Conservation (phyloP, 2,888 invertebrate species). For the Rhamnusium bicolor region DNA sequence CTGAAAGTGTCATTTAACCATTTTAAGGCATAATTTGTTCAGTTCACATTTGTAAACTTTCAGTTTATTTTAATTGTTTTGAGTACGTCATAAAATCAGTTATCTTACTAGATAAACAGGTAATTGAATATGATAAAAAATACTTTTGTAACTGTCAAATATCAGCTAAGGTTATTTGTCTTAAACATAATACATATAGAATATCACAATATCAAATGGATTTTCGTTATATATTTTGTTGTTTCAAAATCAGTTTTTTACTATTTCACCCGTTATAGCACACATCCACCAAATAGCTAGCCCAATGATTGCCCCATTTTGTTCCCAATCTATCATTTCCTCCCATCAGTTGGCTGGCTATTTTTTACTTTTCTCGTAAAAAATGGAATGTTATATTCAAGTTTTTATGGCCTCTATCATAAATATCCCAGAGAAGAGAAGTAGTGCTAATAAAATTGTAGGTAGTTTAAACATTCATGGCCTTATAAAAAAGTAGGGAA, state of each 20-base stretch:
- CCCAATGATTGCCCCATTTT: constrained; percentile 28
- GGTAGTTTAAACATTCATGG: constrained; percentile 47
- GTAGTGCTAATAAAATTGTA: constrained; percentile 46
- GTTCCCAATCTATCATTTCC: constrained; percentile 20
- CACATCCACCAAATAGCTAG: not conserved
- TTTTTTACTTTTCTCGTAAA: constrained; percentile 31
- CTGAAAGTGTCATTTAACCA: too few species aligned
- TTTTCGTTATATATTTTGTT: too few species aligned
- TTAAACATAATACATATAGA: too few species aligned
- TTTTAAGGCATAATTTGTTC: too few species aligned
- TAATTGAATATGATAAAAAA: too few species aligned
- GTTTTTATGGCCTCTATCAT: constrained; percentile 22
- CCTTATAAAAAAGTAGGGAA: constrained; percentile 39
- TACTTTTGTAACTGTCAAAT: too few species aligned
- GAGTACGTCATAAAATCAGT: too few species aligned
- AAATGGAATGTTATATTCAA: constrained; percentile 33
- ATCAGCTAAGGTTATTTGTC: too few species aligned
- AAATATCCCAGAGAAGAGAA: constrained; percentile 30
- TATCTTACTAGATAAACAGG: too few species aligned
- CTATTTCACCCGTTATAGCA: not conserved
- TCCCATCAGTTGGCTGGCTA: constrained; percentile 8
- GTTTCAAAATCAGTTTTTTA: not conserved
- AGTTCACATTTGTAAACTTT: too few species aligned
- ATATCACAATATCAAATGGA: too few species aligned
- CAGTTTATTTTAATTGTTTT: too few species aligned